Evolutionary conservation across 1,140 invertebrate genomes (phyloP).

Genomic region (Lordiphosa clarofinis): DNA sequence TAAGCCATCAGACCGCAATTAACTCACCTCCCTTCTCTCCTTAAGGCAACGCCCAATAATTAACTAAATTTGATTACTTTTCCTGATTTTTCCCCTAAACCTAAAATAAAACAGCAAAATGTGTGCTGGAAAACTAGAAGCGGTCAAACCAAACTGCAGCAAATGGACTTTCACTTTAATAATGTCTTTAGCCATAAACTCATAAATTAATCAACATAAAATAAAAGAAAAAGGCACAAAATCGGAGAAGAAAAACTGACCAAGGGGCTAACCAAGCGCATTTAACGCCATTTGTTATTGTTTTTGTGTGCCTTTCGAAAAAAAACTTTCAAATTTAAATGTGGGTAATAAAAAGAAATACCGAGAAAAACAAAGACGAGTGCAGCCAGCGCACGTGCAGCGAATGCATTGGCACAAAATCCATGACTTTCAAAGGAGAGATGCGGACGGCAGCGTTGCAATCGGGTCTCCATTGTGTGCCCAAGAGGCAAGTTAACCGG

Average conservation of each 20-base stretch:
- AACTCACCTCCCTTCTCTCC: slow-evolving; percentile 34
- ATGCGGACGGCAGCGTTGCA: slow-evolving; percentile 9
- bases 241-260: slow-evolving; percentile 15
- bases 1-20: slow-evolving; percentile 47
- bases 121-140: slow-evolving; percentile 42
- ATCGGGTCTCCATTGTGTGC: slow-evolving; percentile 44
- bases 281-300: slow-evolving; percentile 23
- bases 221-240: slow-evolving; percentile 19
- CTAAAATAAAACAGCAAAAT: slow-evolving; percentile 31
- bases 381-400: slow-evolving; percentile 36
- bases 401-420: slow-evolving; percentile 33
- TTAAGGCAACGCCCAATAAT: slow-evolving; percentile 25
- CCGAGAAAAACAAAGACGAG: slow-evolving; percentile 9
- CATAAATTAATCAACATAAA: slow-evolving; percentile 62
- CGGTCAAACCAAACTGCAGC: slow-evolving; percentile 18
- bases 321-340: slow-evolving; percentile 56
- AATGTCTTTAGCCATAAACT: slow-evolving; percentile 60
- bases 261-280: slow-evolving; percentile 1
- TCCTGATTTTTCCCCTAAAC: slow-evolving; percentile 10
- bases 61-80: slow-evolving; percentile 48
- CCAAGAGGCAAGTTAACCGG: slow-evolving; percentile 44
- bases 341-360: slow-evolving; percentile 20
- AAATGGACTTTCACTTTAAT: slow-evolving; percentile 77
- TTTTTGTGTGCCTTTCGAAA: slow-evolving; percentile 13
- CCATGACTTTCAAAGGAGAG: slow-evolving; percentile 51